phyloP scores from a whole-genome alignment of 2,888 invertebrate genomes.

The Euclidia mi region DNA sequence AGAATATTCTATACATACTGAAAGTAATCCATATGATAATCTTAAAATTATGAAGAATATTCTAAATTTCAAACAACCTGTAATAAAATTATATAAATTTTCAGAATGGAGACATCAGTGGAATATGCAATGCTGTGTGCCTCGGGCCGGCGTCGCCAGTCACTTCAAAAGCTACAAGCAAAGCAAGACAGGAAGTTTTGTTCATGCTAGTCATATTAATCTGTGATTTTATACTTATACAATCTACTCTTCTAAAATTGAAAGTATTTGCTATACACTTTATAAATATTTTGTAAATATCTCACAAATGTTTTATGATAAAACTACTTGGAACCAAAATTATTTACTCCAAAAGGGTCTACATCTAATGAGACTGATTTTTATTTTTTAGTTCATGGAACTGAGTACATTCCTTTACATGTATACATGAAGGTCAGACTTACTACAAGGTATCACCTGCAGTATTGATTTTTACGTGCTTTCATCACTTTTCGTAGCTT shows the following conservation, averaged over 20 bases:
- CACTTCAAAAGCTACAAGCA: conserved; percentile 82
- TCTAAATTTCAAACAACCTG: no score
- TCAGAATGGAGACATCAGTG: conserved; percentile 92
- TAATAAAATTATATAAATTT: conserved; percentile 46
- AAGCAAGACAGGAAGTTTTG: conserved; percentile 80
- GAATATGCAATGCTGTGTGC: conserved; percentile 91
- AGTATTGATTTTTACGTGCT: neutral
- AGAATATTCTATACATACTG: no score
- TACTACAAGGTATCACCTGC: neutral
- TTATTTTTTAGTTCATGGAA: conserved; percentile 55
- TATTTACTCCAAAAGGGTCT: conserved; percentile 55
- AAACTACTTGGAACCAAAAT: conserved; percentile 46
- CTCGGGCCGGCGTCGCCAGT: conserved; percentile 81
- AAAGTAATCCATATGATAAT: no score
- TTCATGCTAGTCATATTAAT: conserved; percentile 69
- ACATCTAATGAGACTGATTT: conserved; percentile 70
- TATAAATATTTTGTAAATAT: conserved; percentile 44
- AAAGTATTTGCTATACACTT: conserved; percentile 49
- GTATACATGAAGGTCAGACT: neutral
- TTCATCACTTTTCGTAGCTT: neutral
- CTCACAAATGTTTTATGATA: conserved; percentile 28
- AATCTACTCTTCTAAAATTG: conserved; percentile 40
- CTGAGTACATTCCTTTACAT: conserved; percentile 26
- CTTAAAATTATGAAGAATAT: no score
- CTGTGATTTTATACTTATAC: conserved; percentile 70